A percentile compares a stretch with the other conserved stretches of the same genome.
Evolutionary conservation across 2,797 vertebrate genomes (phyloP).

Genomic region (Eulemur mongoz): DNA sequence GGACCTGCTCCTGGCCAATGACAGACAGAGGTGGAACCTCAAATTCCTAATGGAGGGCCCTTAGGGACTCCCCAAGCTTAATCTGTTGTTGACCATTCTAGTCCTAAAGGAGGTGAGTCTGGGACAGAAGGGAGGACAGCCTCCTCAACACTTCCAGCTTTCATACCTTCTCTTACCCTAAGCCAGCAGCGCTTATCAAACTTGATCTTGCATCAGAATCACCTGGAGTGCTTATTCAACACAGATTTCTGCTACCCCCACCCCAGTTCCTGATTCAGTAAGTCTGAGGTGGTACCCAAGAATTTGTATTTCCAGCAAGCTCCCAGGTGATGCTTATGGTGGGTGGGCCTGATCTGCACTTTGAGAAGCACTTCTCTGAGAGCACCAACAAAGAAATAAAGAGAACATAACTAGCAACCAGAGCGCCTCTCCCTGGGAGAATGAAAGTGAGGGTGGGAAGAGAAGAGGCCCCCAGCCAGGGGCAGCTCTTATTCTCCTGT

Average conservation of each 20-base stretch:
- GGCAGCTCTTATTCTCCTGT: neutral
- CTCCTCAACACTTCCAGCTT: neutral
- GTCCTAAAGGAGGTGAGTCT: constrained; percentile 29
- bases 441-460: neutral
- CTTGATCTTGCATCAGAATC: neutral
- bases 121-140: neutral
- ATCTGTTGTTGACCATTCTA: neutral
- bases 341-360: neutral
- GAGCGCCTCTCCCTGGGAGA: neutral
- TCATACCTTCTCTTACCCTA: neutral
- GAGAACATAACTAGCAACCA: neutral
- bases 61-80: neutral
- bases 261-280: neutral
- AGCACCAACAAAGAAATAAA: neutral
- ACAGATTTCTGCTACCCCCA: neutral
- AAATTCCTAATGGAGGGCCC: neutral
- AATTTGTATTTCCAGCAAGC: neutral
- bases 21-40: neutral
- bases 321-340: neutral
- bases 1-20: neutral
- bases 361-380: neutral
- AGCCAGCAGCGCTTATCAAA: neutral
- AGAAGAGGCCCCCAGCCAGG: neutral
- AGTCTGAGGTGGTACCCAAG: neutral
- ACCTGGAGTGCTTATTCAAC: neutral